Evolutionary conservation across 1,140 invertebrate genomes (phyloP), one percentile per base, ranked within the genome.

Genomic region (Nixonia krombeini): DNA sequence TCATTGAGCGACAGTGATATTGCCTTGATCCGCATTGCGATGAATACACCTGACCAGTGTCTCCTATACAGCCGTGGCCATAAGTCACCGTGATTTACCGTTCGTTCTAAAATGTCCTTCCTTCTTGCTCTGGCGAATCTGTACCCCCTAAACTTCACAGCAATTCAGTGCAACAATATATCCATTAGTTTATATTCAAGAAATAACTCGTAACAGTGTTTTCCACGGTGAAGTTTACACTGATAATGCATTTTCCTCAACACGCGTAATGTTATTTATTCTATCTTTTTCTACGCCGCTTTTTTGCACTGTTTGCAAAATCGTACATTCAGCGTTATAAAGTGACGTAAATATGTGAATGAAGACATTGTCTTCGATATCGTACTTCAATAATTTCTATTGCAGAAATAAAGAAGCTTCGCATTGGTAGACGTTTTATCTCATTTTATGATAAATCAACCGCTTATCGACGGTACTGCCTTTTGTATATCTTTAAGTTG

Each of bases 31-130:
- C 51, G 42, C 23, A 10, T 33, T 50, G 26, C 18, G 16, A 17
- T 18, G 35, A 49, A 37, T 59, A 40, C 31, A 59, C 55, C 41
- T 50, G 47, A n/a, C 50, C 46, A 53, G 42, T 59, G 63, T 59
- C 56, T 66, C 29, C 29, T 12, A 29, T 37, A 31, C 8, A 66
- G 28, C 28, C 29, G 37, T 45, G 26, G 13, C 46, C 44, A 59
- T 66, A 66, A 66, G 50, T 66, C 63, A 66, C 56, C 10, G 31
- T 66, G 63, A 66, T 66, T 66, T 59, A 67, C 52, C 16, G 38
- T 23, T 59, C 18, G 38, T 51, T 51, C 29, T 21, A 56, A 59
- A 67, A 45, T 59, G 56, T 66, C 35, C 15, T 38, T 42, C n/a
- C 44, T n/a, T 23, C 31, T 49, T 15, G 9, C 25, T 26, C 9